Evolutionary conservation across 2,888 invertebrate genomes (phyloP).

Genomic region (Drosophila antonietae): DNA sequence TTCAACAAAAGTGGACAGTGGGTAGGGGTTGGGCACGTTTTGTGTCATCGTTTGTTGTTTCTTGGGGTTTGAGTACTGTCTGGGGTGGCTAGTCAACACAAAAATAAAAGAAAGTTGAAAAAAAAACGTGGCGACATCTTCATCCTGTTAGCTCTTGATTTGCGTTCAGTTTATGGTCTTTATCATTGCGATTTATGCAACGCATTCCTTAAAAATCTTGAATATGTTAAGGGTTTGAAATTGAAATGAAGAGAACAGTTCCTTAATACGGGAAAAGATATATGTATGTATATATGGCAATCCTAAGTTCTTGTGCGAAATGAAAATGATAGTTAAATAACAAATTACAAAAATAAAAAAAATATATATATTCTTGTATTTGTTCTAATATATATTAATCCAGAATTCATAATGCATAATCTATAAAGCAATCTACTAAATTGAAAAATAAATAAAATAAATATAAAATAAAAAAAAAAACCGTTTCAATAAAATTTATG

Average conservation of each 20-base stretch:
- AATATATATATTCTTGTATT: no score
- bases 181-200: slow-evolving; percentile 33
- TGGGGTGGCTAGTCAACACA: slow-evolving; percentile 28
- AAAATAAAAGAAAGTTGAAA: background rate
- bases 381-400: background rate
- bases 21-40: slow-evolving; percentile 13
- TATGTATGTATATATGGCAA: fast-evolving
- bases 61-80: slow-evolving; percentile 14
- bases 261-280: background rate
- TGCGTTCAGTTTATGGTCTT: slow-evolving; percentile 35
- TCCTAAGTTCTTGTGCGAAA: background rate
- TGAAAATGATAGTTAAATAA: background rate
- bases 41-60: slow-evolving; percentile 40
- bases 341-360: no score
- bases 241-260: background rate
- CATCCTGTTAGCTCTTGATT: slow-evolving; percentile 28
- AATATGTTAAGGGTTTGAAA: background rate
- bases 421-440: no score
- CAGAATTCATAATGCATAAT: background rate
- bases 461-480: no score
- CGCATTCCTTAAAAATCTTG: background rate
- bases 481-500: no score
- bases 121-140: slow-evolving; percentile 21
- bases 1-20: slow-evolving; percentile 15
- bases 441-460: no score